These are phyloP conservation scores for Colletes gigas DNA, from an alignment of 1,140 invertebrate species.

Conservation along the genomic window DNA sequence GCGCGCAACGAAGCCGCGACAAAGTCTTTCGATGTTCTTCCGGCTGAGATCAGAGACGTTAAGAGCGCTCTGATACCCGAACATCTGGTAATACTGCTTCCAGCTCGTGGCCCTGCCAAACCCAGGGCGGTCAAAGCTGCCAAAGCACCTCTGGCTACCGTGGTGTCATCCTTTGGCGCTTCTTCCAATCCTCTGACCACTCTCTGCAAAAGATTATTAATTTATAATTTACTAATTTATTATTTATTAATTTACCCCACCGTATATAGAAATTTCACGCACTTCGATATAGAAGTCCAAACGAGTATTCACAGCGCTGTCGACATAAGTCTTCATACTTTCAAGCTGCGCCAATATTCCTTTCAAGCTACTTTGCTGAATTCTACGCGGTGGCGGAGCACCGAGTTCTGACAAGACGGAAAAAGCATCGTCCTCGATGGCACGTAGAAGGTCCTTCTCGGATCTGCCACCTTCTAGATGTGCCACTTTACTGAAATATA, in stretches of 20 bases:
- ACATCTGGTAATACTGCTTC: conserved; percentile 83
- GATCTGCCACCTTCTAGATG: conserved; percentile 60
- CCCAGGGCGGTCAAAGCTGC: conserved; percentile 79
- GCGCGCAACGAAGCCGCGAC: conserved; percentile 83
- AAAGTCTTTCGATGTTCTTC: conserved; percentile 79
- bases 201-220: conserved; percentile 62
- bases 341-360: conserved; percentile 68
- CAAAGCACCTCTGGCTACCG: conserved; percentile 74
- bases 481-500: conserved; percentile 52
- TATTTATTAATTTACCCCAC: no score
- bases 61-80: conserved; percentile 84
- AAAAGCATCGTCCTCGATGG: conserved; percentile 74
- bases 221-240: not conserved
- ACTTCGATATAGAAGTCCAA: conserved; percentile 78
- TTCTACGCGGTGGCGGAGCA: conserved; percentile 71
- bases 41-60: conserved; percentile 68
- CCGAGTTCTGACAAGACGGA: conserved; percentile 71
- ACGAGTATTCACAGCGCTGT: conserved; percentile 68
- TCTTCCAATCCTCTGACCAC: conserved; percentile 75
- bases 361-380: conserved; percentile 67
- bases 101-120: conserved; percentile 83
- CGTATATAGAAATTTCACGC: conserved; percentile 14
- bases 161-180: conserved; percentile 67
- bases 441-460: conserved; percentile 69
- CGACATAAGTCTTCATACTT: conserved; percentile 68